A percentile compares a stretch with the other conserved stretches of the same genome.
Conservation (phyloP, 2,113 vertebrate genomes). For the Eptatretus burgeri region DNA sequence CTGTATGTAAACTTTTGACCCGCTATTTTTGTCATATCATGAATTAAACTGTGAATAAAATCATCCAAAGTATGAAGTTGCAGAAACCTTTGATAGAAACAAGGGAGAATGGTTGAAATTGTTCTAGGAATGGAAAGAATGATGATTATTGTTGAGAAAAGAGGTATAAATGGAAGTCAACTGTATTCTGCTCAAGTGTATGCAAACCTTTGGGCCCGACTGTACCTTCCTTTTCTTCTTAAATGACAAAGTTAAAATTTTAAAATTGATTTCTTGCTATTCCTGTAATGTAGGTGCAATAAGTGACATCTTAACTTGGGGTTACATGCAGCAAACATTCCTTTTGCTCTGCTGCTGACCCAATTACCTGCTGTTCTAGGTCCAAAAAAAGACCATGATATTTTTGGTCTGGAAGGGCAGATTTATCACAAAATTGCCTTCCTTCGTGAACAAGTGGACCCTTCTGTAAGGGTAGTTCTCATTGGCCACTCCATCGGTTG, state of each 20-base stretch:
- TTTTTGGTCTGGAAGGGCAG: constrained; percentile 59
- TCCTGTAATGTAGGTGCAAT: neutral
- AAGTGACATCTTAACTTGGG: neutral
- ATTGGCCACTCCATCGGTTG: constrained; percentile 69
- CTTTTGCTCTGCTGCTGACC: neutral
- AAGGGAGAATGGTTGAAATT: too few relatives aligned
- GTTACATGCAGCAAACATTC: neutral
- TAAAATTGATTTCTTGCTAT: neutral
- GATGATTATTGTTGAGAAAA: too few relatives aligned
- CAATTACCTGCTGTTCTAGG: neutral
- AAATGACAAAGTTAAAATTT: neutral
- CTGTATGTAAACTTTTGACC: too few relatives aligned
- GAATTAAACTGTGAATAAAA: neutral
- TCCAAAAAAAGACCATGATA: constrained; percentile 16
- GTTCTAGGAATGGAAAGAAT: too few relatives aligned
- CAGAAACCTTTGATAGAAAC: neutral
- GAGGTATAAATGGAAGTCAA: too few relatives aligned
- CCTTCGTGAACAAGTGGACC: constrained; percentile 35
- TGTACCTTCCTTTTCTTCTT: neutral
- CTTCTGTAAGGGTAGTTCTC: constrained; percentile 32
- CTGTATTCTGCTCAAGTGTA: too few relatives aligned
- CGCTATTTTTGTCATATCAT: neutral
- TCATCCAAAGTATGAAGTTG: neutral
- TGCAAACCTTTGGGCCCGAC: neutral
- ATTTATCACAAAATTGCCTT: constrained; percentile 62